Conservation (phyloP, 2,888 invertebrate species). For the Tigriopus californicus region DNA sequence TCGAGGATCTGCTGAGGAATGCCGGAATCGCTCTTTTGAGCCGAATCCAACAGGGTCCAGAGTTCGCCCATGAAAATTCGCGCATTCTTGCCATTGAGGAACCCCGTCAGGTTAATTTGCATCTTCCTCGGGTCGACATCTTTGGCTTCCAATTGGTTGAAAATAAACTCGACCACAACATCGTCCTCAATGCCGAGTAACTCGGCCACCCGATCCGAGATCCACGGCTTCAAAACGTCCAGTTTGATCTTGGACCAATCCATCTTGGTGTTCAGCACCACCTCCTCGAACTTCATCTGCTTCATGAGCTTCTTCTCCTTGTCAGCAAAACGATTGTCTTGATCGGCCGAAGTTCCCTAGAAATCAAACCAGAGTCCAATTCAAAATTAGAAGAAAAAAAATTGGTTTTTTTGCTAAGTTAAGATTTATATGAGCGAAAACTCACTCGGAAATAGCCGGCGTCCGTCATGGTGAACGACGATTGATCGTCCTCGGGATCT, state of each 20-base stretch:
- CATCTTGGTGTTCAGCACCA: slow-evolving; percentile 69
- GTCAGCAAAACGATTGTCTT: slow-evolving; percentile 97
- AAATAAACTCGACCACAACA: slow-evolving; percentile 94
- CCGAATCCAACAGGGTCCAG: slow-evolving; percentile 84
- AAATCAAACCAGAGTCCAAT: slow-evolving; percentile 20
- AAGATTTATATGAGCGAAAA: no score
- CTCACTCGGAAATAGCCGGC: slow-evolving; percentile 31
- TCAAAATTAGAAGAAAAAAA: no score
- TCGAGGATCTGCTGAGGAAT: slow-evolving; percentile 87
- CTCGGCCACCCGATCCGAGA: slow-evolving; percentile 86
- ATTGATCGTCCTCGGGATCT: no score
- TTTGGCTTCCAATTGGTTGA: slow-evolving; percentile 94
- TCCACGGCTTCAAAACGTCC: slow-evolving; percentile 97
- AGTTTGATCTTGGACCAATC: slow-evolving; percentile 96
- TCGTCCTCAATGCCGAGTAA: slow-evolving; percentile 95
- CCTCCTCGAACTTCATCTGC: slow-evolving; percentile 94
- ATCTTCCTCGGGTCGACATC: slow-evolving; percentile 93
- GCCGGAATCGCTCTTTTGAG: slow-evolving; percentile 83
- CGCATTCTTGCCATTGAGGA: slow-evolving; percentile 92
- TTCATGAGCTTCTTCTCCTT: slow-evolving; percentile 98
- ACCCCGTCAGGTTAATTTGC: slow-evolving; percentile 99
- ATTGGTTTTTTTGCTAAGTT: no score
- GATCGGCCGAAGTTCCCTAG: slow-evolving; percentile 94
- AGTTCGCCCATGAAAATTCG: slow-evolving; percentile 92
- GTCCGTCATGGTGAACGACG: slow-evolving; percentile 25